Conservation (phyloP, 2,888 invertebrate genomes). For the Lepidochrysops patricia region DNA sequence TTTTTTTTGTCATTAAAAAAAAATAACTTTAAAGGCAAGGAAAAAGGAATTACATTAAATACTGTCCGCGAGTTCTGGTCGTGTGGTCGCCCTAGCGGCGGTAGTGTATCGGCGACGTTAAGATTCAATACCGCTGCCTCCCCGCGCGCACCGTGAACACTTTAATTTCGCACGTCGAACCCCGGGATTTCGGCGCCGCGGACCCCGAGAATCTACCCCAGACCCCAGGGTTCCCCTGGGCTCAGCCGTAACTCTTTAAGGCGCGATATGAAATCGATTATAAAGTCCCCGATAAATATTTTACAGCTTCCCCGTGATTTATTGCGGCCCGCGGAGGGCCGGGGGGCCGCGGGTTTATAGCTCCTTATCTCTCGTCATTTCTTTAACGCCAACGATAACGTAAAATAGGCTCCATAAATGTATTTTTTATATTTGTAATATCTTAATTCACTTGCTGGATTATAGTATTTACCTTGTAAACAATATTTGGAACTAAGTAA, state of each 20-base stretch:
- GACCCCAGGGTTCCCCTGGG: not conserved
- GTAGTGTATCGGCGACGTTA: slow-evolving; percentile 14
- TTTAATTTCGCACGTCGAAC: slow-evolving; percentile 14
- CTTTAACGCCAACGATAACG: not conserved
- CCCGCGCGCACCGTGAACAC: slow-evolving; percentile 1
- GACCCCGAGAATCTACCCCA: not conserved
- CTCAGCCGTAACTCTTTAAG: not conserved
- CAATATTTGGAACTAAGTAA: too few relatives aligned
- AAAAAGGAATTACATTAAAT: too few relatives aligned
- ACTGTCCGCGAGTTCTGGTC: not conserved
- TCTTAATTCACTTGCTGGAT: too few relatives aligned
- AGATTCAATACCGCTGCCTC: slow-evolving; percentile 16
- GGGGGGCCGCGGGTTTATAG: not conserved
- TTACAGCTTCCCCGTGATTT: not conserved
- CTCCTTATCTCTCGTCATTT: not conserved
- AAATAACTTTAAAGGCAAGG: too few relatives aligned
- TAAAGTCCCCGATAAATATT: slow-evolving; percentile 7
- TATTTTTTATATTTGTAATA: not conserved
- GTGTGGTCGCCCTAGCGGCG: not conserved
- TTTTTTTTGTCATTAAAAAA: too few relatives aligned
- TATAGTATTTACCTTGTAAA: too few relatives aligned
- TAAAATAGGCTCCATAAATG: not conserved
- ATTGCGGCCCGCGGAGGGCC: too few relatives aligned
- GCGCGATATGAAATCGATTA: slow-evolving; percentile 14
- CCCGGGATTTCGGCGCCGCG: not conserved